These are phyloP conservation scores for Adelosebastes latens DNA, from an alignment of 2,797 vertebrate genomes.

Conservation along the genomic window DNA sequence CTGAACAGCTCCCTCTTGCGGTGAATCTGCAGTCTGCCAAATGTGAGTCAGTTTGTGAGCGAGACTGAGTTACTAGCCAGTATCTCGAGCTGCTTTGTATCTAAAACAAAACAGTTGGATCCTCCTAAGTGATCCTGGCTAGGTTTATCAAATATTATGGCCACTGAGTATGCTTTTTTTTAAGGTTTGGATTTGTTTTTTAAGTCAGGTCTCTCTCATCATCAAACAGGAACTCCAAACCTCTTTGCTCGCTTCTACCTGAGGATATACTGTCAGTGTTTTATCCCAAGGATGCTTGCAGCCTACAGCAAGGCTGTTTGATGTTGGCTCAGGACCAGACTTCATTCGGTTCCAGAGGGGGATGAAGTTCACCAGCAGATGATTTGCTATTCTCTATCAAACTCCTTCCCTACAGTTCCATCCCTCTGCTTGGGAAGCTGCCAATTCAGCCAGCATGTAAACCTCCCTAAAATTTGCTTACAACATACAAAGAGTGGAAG, in stretches of 20 bases:
- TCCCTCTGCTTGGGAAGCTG: constrained; percentile 27
- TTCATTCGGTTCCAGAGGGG: constrained; percentile 56
- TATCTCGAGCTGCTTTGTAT: constrained; percentile 1
- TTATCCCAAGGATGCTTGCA: constrained; percentile 65
- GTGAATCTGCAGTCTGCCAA: not conserved
- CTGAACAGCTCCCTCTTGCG: not conserved
- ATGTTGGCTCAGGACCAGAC: constrained; percentile 71
- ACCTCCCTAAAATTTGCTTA: not conserved
- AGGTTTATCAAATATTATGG: constrained; percentile 1
- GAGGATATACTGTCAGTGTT: constrained; percentile 56
- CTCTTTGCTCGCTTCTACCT: constrained; percentile 52
- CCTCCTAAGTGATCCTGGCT: not conserved
- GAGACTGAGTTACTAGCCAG: not conserved
- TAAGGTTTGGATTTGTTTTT: constrained; percentile 32
- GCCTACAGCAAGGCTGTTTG: constrained; percentile 74
- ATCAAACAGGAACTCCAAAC: constrained; percentile 62
- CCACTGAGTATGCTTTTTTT: not conserved
- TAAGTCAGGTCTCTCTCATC: constrained; percentile 36
- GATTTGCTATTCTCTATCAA: constrained; percentile 77
- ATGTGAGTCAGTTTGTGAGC: not conserved
- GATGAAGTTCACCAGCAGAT: constrained; percentile 67
- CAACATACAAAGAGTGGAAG: not conserved
- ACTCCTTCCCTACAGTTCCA: constrained; percentile 38
- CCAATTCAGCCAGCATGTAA: constrained; percentile 26
- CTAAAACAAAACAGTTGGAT: not conserved